Evolutionary conservation across 2,797 vertebrate species (phyloP).

Genomic region (Xenops minutus): DNA sequence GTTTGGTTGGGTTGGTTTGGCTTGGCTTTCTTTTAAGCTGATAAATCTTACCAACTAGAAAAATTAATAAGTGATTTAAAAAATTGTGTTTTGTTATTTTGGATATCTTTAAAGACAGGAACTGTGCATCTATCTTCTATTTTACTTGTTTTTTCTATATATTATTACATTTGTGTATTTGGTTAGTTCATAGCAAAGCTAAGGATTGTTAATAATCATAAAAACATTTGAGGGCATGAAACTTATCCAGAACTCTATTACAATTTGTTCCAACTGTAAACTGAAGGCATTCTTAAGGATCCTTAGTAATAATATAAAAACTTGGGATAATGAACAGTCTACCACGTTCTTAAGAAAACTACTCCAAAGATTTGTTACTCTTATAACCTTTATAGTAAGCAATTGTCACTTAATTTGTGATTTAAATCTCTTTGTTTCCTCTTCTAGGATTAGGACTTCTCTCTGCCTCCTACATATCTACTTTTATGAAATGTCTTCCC

Average conservation of each 20-base stretch:
- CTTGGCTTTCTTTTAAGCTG: background rate
- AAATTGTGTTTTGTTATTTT: background rate
- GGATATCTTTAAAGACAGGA: background rate
- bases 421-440: background rate
- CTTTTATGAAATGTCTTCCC: background rate
- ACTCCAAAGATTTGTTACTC: background rate
- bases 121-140: background rate
- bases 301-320: background rate
- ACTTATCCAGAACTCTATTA: background rate
- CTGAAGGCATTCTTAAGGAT: background rate
- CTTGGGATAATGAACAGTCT: background rate
- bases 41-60: background rate
- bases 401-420: background rate
- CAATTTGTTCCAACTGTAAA: background rate
- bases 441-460: background rate
- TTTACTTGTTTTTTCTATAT: background rate
- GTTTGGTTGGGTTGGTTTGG: too few species aligned
- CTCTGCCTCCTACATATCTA: background rate
- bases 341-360: background rate
- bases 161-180: background rate
- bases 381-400: background rate
- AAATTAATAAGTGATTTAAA: background rate
- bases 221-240: background rate
- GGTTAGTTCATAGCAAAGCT: background rate
- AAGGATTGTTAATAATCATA: background rate